phyloP scores from a whole-genome alignment of 2,888 invertebrate genomes.

The Flexamia atlantica region DNA sequence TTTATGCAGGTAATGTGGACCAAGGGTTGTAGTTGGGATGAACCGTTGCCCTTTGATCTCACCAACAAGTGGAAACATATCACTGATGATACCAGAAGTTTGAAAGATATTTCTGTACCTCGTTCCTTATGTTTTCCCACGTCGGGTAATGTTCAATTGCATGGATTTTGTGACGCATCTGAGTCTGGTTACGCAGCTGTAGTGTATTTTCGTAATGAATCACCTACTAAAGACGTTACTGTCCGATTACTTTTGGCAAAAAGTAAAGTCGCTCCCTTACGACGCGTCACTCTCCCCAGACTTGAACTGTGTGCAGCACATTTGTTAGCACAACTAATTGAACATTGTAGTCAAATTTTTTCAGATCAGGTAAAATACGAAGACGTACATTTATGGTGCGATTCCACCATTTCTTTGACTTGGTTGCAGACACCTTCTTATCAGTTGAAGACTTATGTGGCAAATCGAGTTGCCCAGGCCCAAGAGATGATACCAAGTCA shows the following conservation, averaged over 20 bases:
- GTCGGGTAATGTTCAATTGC: background rate
- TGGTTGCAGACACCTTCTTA: conserved; percentile 43
- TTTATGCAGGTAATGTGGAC: conserved; percentile 59
- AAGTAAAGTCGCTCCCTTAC: background rate
- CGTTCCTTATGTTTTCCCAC: background rate
- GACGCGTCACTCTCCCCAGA: background rate
- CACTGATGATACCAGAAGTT: background rate
- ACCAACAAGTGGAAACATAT: conserved; percentile 39
- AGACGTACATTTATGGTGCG: conserved; percentile 14
- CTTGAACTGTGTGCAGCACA: conserved; percentile 11
- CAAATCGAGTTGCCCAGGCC: conserved; percentile 50
- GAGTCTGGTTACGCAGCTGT: conserved; percentile 51
- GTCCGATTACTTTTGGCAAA: background rate
- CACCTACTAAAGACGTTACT: background rate
- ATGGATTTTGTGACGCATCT: conserved; percentile 59
- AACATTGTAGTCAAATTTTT: background rate
- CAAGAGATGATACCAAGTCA: conserved; percentile 50
- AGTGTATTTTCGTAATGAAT: background rate
- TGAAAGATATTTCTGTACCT: conserved; percentile 32
- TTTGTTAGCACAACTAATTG: background rate
- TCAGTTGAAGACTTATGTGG: conserved; percentile 31
- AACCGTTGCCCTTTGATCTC: conserved; percentile 24
- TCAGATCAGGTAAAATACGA: background rate
- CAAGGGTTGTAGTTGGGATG: conserved; percentile 53
- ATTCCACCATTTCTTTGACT: conserved; percentile 24